Evolutionary conservation across 2,797 vertebrate species (phyloP).

Genomic region (Myotis daubentonii): DNA sequence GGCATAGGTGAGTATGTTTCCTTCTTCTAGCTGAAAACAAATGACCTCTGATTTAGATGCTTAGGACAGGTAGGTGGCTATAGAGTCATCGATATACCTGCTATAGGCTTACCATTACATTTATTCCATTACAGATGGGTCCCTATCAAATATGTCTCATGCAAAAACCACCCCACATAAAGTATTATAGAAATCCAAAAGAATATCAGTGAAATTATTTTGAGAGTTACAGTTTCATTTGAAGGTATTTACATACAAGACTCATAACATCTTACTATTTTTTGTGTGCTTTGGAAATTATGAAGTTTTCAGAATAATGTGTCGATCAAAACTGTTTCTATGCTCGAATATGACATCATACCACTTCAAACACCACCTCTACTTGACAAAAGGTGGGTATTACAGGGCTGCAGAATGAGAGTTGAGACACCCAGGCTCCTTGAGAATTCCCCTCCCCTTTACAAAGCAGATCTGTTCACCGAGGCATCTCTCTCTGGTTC

Average conservation of each 20-base stretch:
- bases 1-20: neutral
- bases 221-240: slow-evolving; percentile 15
- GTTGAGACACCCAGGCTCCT: neutral
- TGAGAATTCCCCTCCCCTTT: neutral
- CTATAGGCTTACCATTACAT: neutral
- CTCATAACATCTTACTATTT: slow-evolving; percentile 39
- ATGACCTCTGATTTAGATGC: neutral
- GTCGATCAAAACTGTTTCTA: slow-evolving; percentile 58
- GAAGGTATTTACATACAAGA: slow-evolving; percentile 37
- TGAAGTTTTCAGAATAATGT: slow-evolving; percentile 38
- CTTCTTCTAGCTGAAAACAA: neutral
- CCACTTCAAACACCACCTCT: neutral
- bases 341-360: neutral
- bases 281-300: slow-evolving; percentile 51
- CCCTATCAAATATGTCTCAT: neutral
- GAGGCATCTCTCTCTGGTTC: neutral
- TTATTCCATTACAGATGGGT: neutral
- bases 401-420: neutral
- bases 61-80: neutral
- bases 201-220: neutral
- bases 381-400: neutral
- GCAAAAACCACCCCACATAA: neutral
- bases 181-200: neutral
- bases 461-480: neutral
- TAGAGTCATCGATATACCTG: neutral